A percentile compares a stretch with the other conserved stretches of the same genome.
Conservation (phyloP, 2,797 vertebrate genomes). For the Australoheros facetus region DNA sequence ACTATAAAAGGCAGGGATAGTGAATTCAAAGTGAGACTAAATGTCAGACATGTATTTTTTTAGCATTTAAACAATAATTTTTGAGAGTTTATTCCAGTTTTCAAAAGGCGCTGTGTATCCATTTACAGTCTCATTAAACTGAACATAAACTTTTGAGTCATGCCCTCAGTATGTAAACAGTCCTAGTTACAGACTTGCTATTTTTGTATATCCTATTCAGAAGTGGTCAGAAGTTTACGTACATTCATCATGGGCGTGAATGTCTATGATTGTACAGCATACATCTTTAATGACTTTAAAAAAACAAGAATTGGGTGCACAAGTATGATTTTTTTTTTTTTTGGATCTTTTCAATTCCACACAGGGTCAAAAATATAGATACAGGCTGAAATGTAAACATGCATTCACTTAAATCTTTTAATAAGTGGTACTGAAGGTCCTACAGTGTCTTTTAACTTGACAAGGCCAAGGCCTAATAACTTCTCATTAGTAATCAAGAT, state of each 20-base stretch:
- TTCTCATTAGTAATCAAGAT: background rate
- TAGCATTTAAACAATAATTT: background rate
- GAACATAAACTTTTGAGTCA: background rate
- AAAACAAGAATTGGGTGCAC: background rate
- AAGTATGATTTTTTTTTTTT: background rate
- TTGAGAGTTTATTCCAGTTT: background rate
- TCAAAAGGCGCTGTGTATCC: background rate
- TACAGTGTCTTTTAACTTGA: background rate
- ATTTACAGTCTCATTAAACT: background rate
- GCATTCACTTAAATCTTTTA: background rate
- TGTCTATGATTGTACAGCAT: background rate
- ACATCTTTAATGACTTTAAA: conserved; percentile 3
- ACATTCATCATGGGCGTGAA: background rate
- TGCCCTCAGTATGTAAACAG: background rate
- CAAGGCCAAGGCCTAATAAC: background rate
- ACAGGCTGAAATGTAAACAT: background rate
- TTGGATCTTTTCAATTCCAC: background rate
- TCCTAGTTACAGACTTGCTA: background rate
- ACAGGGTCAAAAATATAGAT: background rate
- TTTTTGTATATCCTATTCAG: background rate
- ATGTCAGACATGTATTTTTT: background rate
- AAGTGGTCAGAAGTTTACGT: background rate
- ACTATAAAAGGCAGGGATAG: background rate
- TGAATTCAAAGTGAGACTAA: background rate
- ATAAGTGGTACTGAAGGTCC: background rate